phyloP scores from a whole-genome alignment of 2,888 invertebrate species.

The Leucoma salicis region DNA sequence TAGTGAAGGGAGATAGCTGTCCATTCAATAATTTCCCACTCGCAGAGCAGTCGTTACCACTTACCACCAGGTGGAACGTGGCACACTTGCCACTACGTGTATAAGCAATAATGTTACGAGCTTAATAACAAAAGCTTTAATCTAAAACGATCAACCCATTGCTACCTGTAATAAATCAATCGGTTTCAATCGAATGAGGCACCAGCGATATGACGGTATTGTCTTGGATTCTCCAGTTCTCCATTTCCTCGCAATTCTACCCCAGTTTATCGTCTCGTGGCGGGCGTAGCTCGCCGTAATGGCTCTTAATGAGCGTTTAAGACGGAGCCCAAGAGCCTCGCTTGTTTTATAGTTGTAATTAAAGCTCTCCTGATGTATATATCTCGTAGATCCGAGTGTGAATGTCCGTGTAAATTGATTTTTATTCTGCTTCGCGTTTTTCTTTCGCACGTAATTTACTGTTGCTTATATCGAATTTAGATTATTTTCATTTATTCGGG shows the following conservation, averaged over 20 bases:
- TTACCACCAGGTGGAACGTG: no score
- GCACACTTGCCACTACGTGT: no score
- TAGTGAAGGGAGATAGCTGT: no score
- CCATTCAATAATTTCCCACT: no score
- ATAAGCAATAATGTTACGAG: no score
- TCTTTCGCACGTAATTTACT: constrained; percentile 2
- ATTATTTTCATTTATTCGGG: constrained; percentile 1
- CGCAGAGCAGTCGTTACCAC: no score
- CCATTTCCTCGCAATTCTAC: constrained; percentile 41
- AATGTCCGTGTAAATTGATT: constrained; percentile 54
- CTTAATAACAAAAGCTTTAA: no score
- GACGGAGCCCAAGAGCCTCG: constrained; percentile 56
- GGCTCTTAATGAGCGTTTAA: constrained; percentile 72
- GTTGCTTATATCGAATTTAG: constrained; percentile 2
- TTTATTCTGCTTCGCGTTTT: constrained; percentile 21
- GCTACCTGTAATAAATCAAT: constrained; percentile 11
- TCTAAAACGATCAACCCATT: constrained; percentile 12
- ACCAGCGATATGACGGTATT: constrained; percentile 40
- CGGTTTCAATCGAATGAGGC: constrained; percentile 23
- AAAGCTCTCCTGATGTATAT: constrained; percentile 61
- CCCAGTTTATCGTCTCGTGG: constrained; percentile 58
- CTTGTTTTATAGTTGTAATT: constrained; percentile 78
- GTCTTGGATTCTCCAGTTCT: constrained; percentile 21
- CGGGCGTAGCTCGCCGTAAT: constrained; percentile 60
- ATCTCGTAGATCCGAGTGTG: constrained; percentile 48